Evolutionary conservation across 2,888 invertebrate species (phyloP), one percentile per base, ranked within the genome.

Genomic region (Linnaemya tessellans): DNA sequence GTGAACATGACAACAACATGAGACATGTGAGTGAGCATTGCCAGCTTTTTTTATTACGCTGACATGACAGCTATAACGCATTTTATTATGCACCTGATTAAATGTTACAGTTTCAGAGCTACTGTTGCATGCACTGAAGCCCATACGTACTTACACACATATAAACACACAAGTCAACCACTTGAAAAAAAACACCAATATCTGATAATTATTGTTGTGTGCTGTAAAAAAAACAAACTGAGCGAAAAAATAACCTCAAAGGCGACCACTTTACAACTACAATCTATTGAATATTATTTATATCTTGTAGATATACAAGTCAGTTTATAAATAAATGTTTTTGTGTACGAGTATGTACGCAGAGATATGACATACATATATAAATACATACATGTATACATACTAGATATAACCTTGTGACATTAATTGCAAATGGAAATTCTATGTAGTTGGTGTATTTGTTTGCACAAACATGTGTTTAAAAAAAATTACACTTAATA

Each of bases 61-160:
- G 82, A 62, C 65, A 75, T 80, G 85, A 73, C 75, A 75, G 51
- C 64, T 56, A 68, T 56, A 81, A 74, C 74, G 71, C 79, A 82
- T 80, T 82, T 67, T 74, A 13, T 56, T 79, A 64, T 85, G 71
- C 82, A 85, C 85, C 85, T 85, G 85, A 82, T 85, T 79, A 85
- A 80, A 85, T 85, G 85, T 71, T 75, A 79, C 30, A 70, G 25
- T 67, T 65, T 58, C 22, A n/a, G 35, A 10, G 8, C 8, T 49
- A n/a, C 30, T 11, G 51, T 35, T 82, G 30, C 65, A 41, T 10
- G 51, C 5, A 22, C 38, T 35, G 41, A 49, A 13, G 41, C 35
- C 73, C 25, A 35, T 35, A 18, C 9, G n/a, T 30, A 30, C 58
- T n/a, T 15, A 11, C 11, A 58, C 8, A 58, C 15, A 62, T 18